Evolutionary conservation across 2,888 invertebrate species (phyloP).

Genomic region (Ormyrus thymus): DNA sequence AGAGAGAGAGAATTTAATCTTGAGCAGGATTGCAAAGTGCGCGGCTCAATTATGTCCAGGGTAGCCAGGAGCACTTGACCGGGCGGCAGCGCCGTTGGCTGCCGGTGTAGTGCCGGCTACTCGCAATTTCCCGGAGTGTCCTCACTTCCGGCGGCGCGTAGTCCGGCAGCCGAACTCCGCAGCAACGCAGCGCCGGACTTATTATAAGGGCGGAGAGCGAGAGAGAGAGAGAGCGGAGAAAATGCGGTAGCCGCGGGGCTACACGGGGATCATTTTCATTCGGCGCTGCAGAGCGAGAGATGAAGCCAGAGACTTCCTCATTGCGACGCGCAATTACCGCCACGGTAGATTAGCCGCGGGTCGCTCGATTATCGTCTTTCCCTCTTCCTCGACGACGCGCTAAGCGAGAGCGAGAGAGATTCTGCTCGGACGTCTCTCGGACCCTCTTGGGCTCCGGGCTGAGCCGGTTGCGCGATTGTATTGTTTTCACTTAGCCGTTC

Average conservation of each 20-base stretch:
- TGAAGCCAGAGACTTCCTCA: slow-evolving; percentile 53
- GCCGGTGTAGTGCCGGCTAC: not conserved
- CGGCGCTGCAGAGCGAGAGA: slow-evolving; percentile 39
- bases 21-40: slow-evolving; percentile 55
- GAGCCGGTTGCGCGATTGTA: slow-evolving; percentile 16
- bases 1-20: slow-evolving; percentile 53
- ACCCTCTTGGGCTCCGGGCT: not conserved
- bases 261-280: slow-evolving; percentile 60
- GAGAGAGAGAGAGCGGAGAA: not conserved
- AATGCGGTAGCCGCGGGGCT: slow-evolving; percentile 11
- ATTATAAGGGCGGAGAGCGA: slow-evolving; percentile 38
- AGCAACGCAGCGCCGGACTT: slow-evolving; percentile 15
- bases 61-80: slow-evolving; percentile 1
- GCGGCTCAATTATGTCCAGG: slow-evolving; percentile 54
- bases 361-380: slow-evolving; percentile 47
- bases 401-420: slow-evolving; percentile 4
- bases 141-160: slow-evolving; percentile 37
- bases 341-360: slow-evolving; percentile 52
- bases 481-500: slow-evolving; percentile 55
- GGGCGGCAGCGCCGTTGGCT: not conserved
- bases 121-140: slow-evolving; percentile 54
- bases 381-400: slow-evolving; percentile 23
- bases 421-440: not conserved
- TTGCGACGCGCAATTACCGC: slow-evolving; percentile 60
- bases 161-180: slow-evolving; percentile 15